Conservation (phyloP, 2,888 invertebrate genomes). For the Volucella inanis region DNA sequence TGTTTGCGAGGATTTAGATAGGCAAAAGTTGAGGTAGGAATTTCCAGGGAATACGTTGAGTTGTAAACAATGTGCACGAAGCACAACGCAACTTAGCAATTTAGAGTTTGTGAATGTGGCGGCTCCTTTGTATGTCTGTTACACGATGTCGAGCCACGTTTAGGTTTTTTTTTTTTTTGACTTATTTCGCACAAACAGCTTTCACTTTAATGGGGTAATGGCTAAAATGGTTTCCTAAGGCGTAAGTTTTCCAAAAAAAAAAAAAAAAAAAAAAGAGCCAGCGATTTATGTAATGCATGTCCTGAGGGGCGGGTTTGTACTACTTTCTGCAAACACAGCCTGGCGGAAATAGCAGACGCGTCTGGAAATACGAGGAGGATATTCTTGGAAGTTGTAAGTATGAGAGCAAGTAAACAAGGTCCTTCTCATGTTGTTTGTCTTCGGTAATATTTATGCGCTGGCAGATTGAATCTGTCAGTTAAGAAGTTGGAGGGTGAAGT, state of each 20-base stretch:
- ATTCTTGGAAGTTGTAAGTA: conserved; percentile 1
- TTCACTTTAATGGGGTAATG: conserved; percentile 55
- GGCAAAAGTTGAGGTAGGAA: conserved; percentile 19
- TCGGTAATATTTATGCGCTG: neutral
- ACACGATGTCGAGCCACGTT: conserved; percentile 14
- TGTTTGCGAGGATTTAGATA: neutral
- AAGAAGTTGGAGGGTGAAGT: conserved; percentile 3
- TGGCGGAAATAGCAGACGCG: neutral
- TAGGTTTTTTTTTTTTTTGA: neutral
- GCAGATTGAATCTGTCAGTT: conserved; percentile 3
- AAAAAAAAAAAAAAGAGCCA: too few relatives aligned
- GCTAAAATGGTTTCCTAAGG: conserved; percentile 23
- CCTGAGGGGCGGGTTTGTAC: conserved; percentile 7
- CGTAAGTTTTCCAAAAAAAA: conserved; percentile 1
- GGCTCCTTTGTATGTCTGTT: conserved; percentile 35
- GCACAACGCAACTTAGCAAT: conserved; percentile 17
- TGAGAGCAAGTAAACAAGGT: conserved; percentile 14
- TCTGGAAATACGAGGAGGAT: conserved; percentile 8
- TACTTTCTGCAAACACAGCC: conserved; percentile 3
- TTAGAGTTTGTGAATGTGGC: neutral
- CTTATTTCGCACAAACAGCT: conserved; percentile 32
- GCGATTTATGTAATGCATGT: neutral
- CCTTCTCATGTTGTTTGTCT: conserved; percentile 26
- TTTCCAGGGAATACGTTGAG: conserved; percentile 33
- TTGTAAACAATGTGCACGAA: conserved; percentile 31